phyloP scores from a whole-genome alignment of 2,888 invertebrate genomes.

The Dryocosmus kuriphilus region DNA sequence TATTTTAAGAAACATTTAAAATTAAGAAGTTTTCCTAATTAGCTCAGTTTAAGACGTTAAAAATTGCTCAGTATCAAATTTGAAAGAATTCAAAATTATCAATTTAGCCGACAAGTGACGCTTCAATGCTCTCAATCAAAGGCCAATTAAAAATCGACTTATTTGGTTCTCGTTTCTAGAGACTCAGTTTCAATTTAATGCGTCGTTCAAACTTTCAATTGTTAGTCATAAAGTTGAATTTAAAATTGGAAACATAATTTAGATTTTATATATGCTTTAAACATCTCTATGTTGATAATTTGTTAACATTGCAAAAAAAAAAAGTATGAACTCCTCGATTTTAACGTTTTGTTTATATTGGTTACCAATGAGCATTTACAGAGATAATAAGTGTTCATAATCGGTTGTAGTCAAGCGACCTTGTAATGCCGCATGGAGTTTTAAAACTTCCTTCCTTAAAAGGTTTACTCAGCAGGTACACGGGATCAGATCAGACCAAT shows the following conservation, averaged over 20 bases:
- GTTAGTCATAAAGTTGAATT: neutral
- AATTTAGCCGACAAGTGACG: too few relatives aligned
- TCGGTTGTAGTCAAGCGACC: conserved; percentile 49
- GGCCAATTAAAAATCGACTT: too few relatives aligned
- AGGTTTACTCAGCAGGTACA: conserved; percentile 54
- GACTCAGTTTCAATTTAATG: too few relatives aligned
- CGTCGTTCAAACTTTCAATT: too few relatives aligned
- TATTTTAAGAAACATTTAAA: too few relatives aligned
- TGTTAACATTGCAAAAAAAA: neutral
- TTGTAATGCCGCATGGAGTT: conserved; percentile 52
- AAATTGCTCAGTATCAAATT: too few relatives aligned
- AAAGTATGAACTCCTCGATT: neutral
- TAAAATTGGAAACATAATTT: neutral
- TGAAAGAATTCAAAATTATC: too few relatives aligned
- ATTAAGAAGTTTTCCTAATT: too few relatives aligned
- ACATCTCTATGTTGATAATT: neutral
- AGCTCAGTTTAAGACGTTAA: too few relatives aligned
- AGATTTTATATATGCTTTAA: neutral
- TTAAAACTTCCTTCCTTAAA: conserved; percentile 61
- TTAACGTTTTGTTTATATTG: conserved; percentile 3
- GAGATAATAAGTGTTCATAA: neutral
- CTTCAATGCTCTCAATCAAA: too few relatives aligned
- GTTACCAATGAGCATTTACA: neutral
- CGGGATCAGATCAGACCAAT: conserved; percentile 59
- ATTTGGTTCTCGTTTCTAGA: too few relatives aligned